Conservation (phyloP, 2,113 vertebrate genomes). For the Piprites chloris region DNA sequence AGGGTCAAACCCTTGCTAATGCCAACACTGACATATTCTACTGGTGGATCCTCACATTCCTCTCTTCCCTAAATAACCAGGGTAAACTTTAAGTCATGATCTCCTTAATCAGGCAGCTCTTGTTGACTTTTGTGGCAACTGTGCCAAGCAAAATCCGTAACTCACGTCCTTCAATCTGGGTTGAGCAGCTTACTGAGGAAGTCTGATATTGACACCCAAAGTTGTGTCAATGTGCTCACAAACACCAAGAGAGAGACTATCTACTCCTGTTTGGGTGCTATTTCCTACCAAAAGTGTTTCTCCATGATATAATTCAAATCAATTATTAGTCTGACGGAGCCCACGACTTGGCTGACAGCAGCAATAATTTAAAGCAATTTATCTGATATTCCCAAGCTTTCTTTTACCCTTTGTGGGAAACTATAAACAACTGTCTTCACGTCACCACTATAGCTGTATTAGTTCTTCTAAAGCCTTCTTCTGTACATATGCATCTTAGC, state of each 20-base stretch:
- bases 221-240: background rate
- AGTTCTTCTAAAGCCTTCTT: background rate
- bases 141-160: background rate
- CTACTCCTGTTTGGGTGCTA: background rate
- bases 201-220: background rate
- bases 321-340: background rate
- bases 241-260: background rate
- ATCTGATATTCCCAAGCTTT: background rate
- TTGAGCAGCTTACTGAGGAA: background rate
- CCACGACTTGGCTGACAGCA: background rate
- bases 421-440: background rate
- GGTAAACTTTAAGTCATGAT: background rate
- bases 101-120: background rate
- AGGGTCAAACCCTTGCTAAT: background rate
- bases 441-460: background rate
- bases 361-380: background rate
- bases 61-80: background rate
- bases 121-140: background rate
- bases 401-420: background rate
- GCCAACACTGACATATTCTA: background rate
- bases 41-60: background rate
- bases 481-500: background rate
- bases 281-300: background rate
- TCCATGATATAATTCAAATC: background rate
- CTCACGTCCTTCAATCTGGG: background rate